Evolutionary conservation across 2,113 vertebrate genomes (phyloP).

Genomic region (Rhadina sibilatrix): DNA sequence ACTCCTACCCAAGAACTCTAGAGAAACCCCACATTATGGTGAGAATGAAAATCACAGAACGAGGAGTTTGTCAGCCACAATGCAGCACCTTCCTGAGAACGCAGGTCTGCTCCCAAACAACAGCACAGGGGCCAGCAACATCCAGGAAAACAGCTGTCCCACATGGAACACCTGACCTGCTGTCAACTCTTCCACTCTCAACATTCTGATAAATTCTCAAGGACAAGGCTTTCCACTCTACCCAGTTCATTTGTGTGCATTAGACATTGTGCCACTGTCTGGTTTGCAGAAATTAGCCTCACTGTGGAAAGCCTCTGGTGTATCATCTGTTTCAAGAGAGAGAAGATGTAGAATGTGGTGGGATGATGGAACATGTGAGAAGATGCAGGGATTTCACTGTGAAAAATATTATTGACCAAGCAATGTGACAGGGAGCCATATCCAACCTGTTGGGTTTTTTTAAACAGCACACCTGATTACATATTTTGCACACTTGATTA

Average conservation of each 20-base stretch:
- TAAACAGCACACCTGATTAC: not conserved
- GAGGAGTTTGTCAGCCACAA: not conserved
- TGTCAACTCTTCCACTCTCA: not conserved
- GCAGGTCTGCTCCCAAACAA: rapidly evolving
- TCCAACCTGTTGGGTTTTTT: not conserved
- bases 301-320: not conserved
- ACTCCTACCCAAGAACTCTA: not conserved
- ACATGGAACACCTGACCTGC: not conserved
- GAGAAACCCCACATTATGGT: not conserved
- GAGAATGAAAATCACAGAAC: not conserved
- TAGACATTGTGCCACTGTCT: not conserved
- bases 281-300: not conserved
- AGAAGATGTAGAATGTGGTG: not conserved
- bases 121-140: not conserved
- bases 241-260: not conserved
- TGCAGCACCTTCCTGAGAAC: not conserved
- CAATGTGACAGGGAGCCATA: not conserved
- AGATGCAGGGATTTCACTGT: not conserved
- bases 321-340: not conserved
- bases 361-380: not conserved
- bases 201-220: not conserved
- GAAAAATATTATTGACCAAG: not conserved
- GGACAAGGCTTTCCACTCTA: not conserved
- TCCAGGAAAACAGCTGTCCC: not conserved
- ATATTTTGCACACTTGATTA: not conserved